Evolutionary conservation across 2,888 invertebrate genomes (phyloP).

Genomic region (Andrena trimmerana): DNA sequence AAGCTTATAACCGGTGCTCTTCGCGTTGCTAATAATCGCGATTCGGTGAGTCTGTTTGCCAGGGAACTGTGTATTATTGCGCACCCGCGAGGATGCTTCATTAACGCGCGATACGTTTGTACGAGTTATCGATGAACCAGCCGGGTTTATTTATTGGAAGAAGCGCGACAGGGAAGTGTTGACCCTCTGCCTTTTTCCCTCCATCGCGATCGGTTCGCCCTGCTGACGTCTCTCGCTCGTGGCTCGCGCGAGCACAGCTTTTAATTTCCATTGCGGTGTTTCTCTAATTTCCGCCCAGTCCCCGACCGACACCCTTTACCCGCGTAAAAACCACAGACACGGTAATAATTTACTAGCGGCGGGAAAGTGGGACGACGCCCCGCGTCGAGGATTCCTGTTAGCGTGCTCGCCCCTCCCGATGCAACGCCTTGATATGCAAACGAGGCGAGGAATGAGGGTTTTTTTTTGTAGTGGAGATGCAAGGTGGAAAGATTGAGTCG

Average conservation of each 20-base stretch:
- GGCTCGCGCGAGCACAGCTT: slow-evolving; percentile 26
- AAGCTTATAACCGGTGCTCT: not conserved
- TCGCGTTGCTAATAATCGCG: not conserved
- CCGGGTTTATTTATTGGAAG: slow-evolving; percentile 37
- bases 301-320: not conserved
- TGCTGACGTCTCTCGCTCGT: not conserved
- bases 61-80: slow-evolving; percentile 23
- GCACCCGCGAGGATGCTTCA: slow-evolving; percentile 44
- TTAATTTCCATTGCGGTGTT: slow-evolving; percentile 57
- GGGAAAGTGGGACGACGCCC: slow-evolving; percentile 28
- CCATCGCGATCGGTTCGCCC: not conserved
- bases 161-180: slow-evolving; percentile 11
- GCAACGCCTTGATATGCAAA: slow-evolving; percentile 31
- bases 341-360: slow-evolving; percentile 56
- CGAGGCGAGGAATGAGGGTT: not conserved
- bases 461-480: not conserved
- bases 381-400: slow-evolving; percentile 6
- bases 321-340: slow-evolving; percentile 8
- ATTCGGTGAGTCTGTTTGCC: not conserved
- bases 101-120: slow-evolving; percentile 33
- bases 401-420: not conserved
- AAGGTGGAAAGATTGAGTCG: slow-evolving; percentile 26
- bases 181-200: slow-evolving; percentile 3
- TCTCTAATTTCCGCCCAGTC: slow-evolving; percentile 51
- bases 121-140: slow-evolving; percentile 31